Base-by-base conservation (phyloP, 2,888 invertebrate species). In the Epistrophe grossulariae region DNA sequence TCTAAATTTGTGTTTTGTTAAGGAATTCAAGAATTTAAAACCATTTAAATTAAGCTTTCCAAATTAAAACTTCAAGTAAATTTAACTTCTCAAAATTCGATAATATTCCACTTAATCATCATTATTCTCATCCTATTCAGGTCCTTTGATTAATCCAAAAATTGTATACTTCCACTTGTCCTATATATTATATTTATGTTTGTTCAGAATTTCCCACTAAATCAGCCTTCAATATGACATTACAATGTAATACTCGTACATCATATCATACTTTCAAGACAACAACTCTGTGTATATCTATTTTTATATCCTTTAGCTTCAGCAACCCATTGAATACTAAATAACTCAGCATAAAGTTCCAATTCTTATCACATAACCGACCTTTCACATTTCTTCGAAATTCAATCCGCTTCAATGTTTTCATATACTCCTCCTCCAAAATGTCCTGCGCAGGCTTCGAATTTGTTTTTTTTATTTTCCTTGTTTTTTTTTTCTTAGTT, bases 341-440 rank as follows among this genome's bases (percentile, higher is more conserved):
- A 71, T 45, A 76, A 79, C 59, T 45, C 55, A 52, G 43, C 48
- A 68, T 40, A 79, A 79, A 45, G 66, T 79, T 28, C 71, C 66
- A 48, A 83, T 76, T 83, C 87, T 31, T 57, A 68, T 83, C 76
- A 60, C 79, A 82, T 55, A 83, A 52, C 79, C 82, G 83, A 87
- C 87, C 87, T 83, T 87, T 83, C 87, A 87, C 83, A 77, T 87
- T 60, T 71, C 79, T 79, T 19, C 66, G 73, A 35, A 76, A 72
- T 64, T 70, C 83, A 83, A 57, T 83, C 73, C 64, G 72, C 71
- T 76, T 76, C 38, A 55, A 50, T 72, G 83, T 83, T 83, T 82
- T 81, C 68, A 50, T 74, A 74, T 60, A 87, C 87, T 87, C 87
- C 87, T 87, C 87, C 87, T 79, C 71, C 72, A 83, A 48, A 40